These are phyloP conservation scores for Phasianus colchicus DNA, from an alignment of 2,113 vertebrate genomes.

Conservation along the genomic window DNA sequence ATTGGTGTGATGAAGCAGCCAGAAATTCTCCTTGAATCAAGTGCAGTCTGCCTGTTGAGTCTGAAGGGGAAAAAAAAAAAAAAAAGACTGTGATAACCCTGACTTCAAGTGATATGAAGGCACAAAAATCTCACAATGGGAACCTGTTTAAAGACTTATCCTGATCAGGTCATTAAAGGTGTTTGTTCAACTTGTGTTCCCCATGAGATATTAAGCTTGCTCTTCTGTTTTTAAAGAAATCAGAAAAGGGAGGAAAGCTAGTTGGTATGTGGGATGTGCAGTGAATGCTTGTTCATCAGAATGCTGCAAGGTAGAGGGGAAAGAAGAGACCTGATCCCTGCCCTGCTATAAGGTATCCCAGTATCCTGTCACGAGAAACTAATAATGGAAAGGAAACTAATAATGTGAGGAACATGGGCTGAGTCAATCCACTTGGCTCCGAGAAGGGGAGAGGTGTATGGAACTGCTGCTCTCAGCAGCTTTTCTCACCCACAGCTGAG, in stretches of 20 bases:
- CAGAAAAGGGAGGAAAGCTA: background rate
- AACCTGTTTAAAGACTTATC: background rate
- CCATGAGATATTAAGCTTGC: background rate
- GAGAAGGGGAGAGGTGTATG: background rate
- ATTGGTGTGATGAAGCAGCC: background rate
- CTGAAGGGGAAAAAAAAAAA: background rate
- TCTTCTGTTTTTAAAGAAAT: background rate
- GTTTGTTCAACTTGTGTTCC: background rate
- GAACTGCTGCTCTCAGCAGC: background rate
- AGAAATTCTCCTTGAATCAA: background rate
- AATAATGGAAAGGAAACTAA: background rate
- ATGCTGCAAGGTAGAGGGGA: background rate
- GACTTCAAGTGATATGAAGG: background rate
- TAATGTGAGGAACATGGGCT: background rate
- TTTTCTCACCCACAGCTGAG: background rate
- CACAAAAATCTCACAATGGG: too few relatives aligned
- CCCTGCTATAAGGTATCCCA: background rate
- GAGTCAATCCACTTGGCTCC: background rate
- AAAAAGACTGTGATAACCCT: background rate
- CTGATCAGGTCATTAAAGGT: background rate
- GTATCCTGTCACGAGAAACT: accelerated
- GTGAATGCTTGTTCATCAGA: background rate
- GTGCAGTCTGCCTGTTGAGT: background rate
- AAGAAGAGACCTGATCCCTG: background rate
- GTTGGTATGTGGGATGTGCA: background rate